These are phyloP conservation scores for Chionodraco myersi DNA, from an alignment of 2,113 vertebrate species.

Conservation along the genomic window DNA sequence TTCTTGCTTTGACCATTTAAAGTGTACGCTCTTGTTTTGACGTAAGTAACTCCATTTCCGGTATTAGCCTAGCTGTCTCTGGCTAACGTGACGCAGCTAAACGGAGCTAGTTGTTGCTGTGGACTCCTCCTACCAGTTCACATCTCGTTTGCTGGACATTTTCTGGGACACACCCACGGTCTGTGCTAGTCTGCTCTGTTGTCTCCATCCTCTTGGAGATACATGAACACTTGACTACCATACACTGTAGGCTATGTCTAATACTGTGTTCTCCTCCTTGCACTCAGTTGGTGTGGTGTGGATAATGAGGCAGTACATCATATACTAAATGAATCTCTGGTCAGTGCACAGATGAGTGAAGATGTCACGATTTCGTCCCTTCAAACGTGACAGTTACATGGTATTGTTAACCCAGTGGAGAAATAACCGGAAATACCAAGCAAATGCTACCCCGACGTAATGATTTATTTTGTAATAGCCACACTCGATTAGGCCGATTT, in stretches of 20 bases:
- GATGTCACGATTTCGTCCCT: too few species aligned
- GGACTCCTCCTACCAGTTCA: conserved; percentile 32
- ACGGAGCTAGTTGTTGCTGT: conserved; percentile 2
- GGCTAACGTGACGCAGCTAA: conserved; percentile 59
- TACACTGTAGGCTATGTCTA: not conserved
- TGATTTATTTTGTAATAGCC: too few species aligned
- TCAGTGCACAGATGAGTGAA: too few species aligned
- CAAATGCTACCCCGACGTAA: too few species aligned
- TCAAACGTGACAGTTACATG: too few species aligned
- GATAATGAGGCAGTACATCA: too few species aligned
- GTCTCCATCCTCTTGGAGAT: not conserved
- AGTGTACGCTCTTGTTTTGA: conserved; percentile 37
- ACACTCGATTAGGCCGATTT: too few species aligned
- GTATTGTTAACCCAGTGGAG: too few species aligned
- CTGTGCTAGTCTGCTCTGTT: not conserved
- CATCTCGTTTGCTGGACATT: conserved; percentile 29
- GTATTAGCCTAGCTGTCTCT: conserved; percentile 29
- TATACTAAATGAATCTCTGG: too few species aligned
- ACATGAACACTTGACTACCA: not conserved
- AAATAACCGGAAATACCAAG: too few species aligned
- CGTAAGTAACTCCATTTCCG: conserved; percentile 12
- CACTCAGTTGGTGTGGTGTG: too few species aligned
- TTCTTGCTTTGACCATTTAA: too few species aligned
- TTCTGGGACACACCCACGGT: conserved; percentile 41
- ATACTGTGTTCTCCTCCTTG: not conserved